These are phyloP conservation scores for Drosophila anceps DNA, from an alignment of 2,888 invertebrate species.

Conservation along the genomic window DNA sequence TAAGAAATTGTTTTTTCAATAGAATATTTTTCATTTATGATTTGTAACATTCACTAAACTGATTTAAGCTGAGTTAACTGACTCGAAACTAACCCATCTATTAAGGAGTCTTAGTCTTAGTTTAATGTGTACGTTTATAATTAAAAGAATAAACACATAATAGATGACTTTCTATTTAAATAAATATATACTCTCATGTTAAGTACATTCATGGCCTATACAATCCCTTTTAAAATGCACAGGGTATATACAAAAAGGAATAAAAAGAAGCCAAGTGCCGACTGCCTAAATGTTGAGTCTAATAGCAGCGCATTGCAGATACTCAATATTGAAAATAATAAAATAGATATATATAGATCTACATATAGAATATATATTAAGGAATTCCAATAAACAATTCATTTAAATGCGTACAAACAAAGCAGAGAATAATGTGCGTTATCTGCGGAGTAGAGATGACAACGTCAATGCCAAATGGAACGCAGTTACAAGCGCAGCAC, in stretches of 20 bases:
- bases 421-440: constrained; percentile 59
- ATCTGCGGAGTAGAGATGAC: constrained; percentile 33
- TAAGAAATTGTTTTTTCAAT: too few species aligned
- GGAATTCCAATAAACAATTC: constrained; percentile 37
- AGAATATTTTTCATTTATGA: too few species aligned
- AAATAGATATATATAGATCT: constrained; percentile 5
- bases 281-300: constrained; percentile 55
- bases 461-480: constrained; percentile 43
- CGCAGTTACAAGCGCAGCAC: constrained; percentile 24
- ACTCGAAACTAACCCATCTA: too few species aligned
- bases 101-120: too few species aligned
- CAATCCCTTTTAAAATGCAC: neutral
- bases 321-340: constrained; percentile 11
- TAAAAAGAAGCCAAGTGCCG: constrained; percentile 26
- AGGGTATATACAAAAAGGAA: constrained; percentile 20
- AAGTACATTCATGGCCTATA: too few species aligned
- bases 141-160: too few species aligned
- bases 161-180: neutral
- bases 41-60: too few species aligned
- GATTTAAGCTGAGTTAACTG: too few species aligned
- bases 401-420: constrained; percentile 61
- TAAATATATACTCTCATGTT: neutral
- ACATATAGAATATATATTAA: constrained; percentile 3
- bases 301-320: constrained; percentile 61
- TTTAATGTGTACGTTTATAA: too few species aligned